Evolutionary conservation across 2,113 vertebrate species (phyloP).

Genomic region (Holacanthus passer): DNA sequence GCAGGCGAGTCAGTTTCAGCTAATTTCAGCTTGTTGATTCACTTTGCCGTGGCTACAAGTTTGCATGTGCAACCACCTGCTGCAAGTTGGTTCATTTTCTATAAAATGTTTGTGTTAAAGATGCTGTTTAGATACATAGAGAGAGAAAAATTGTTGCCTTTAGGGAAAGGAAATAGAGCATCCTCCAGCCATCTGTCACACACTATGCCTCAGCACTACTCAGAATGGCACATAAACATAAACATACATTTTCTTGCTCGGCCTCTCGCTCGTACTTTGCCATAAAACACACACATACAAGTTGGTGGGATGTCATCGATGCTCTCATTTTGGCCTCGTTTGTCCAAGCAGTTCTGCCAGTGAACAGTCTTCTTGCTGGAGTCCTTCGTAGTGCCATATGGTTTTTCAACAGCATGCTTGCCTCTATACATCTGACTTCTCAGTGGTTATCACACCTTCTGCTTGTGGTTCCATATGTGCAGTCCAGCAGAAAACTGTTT

Average conservation of each 20-base stretch:
- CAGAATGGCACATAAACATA: conserved; percentile 36
- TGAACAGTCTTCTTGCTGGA: background rate
- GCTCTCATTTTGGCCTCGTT: conserved; percentile 37
- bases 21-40: background rate
- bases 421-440: conserved; percentile 37
- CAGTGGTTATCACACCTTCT: conserved; percentile 30
- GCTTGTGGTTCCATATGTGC: conserved; percentile 35
- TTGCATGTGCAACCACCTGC: background rate
- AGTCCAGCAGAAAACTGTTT: conserved; percentile 11
- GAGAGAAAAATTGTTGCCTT: conserved; percentile 27
- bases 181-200: conserved; percentile 64
- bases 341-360: conserved; percentile 25
- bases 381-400: conserved; percentile 41
- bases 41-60: background rate
- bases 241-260: conserved; percentile 17
- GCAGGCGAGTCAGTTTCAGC: background rate
- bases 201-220: conserved; percentile 59
- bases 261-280: conserved; percentile 17
- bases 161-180: conserved; percentile 34
- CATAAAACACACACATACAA: conserved; percentile 11
- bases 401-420: conserved; percentile 28
- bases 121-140: conserved; percentile 7
- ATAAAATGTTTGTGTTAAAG: conserved; percentile 1
- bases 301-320: background rate
- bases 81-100: background rate